Percentiles rank a stretch among this genome's conserved stretches.
phyloP scores from a whole-genome alignment of 2,888 invertebrate species.

The Eulithis prunata region DNA sequence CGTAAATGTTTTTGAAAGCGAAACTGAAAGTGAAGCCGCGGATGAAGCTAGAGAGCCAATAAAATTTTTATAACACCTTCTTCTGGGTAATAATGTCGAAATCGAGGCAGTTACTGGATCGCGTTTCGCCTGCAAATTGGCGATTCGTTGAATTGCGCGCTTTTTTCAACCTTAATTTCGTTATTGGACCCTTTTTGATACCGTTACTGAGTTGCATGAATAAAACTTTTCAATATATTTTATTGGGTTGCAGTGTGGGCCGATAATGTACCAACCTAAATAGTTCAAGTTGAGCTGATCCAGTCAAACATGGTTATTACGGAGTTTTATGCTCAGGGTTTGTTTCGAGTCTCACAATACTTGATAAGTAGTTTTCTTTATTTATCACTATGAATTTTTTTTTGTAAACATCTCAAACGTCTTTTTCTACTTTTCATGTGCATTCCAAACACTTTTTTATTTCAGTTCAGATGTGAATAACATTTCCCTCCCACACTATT shows the following conservation, averaged over 20 bases:
- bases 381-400: no score
- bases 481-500: neutral
- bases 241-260: constrained; percentile 42
- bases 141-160: constrained; percentile 55
- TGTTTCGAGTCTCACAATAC: constrained; percentile 1
- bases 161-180: constrained; percentile 62
- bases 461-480: neutral
- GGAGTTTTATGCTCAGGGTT: neutral
- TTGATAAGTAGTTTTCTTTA: neutral
- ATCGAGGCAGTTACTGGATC: constrained; percentile 62
- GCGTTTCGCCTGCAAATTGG: constrained; percentile 71
- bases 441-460: neutral
- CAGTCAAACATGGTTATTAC: constrained; percentile 23
- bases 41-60: constrained; percentile 44
- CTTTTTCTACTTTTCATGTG: no score
- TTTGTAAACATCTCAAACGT: no score
- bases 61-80: constrained; percentile 60
- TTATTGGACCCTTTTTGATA: constrained; percentile 55
- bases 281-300: constrained; percentile 31
- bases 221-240: constrained; percentile 47
- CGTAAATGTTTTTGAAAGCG: neutral
- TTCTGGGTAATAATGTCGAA: constrained; percentile 62
- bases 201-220: constrained; percentile 49
- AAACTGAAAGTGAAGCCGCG: constrained; percentile 1
- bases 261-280: constrained; percentile 29